Percentiles rank a stretch among this genome's conserved stretches.
Conservation (phyloP, 2,113 vertebrate genomes). For the Chlorodrepanis virens region DNA sequence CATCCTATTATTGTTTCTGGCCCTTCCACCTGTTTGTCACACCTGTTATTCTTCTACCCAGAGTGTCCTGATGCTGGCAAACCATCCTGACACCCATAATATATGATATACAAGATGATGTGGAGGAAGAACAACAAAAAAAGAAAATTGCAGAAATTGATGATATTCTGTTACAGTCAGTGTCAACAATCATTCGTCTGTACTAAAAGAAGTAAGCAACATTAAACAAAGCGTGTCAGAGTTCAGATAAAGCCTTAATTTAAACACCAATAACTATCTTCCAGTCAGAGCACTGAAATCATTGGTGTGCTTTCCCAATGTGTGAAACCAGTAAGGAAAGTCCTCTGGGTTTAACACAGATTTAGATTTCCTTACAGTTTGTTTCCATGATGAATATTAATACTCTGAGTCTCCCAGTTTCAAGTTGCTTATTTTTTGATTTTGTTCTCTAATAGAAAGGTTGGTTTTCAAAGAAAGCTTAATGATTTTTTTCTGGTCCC, state of each 20-base stretch:
- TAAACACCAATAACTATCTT: background rate
- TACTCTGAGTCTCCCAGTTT: background rate
- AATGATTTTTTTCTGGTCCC: background rate
- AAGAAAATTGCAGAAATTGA: background rate
- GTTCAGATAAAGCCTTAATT: background rate
- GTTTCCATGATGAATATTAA: conserved; percentile 23
- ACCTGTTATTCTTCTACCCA: background rate
- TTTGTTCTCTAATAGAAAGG: background rate
- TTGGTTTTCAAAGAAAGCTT: conserved; percentile 24
- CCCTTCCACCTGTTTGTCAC: background rate
- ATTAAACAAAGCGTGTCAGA: background rate
- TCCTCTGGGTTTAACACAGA: background rate
- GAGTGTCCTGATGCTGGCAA: background rate
- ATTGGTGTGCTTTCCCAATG: background rate
- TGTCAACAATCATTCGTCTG: background rate
- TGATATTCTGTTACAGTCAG: background rate
- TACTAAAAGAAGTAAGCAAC: background rate
- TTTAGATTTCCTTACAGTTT: background rate
- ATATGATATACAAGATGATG: too few species aligned
- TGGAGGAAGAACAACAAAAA: background rate
- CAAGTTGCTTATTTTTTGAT: background rate
- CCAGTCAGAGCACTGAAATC: background rate
- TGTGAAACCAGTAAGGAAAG: background rate
- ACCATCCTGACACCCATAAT: background rate
- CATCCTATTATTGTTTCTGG: background rate